Evolutionary conservation across 2,888 invertebrate genomes (phyloP).

Genomic region (Timandra comae): DNA sequence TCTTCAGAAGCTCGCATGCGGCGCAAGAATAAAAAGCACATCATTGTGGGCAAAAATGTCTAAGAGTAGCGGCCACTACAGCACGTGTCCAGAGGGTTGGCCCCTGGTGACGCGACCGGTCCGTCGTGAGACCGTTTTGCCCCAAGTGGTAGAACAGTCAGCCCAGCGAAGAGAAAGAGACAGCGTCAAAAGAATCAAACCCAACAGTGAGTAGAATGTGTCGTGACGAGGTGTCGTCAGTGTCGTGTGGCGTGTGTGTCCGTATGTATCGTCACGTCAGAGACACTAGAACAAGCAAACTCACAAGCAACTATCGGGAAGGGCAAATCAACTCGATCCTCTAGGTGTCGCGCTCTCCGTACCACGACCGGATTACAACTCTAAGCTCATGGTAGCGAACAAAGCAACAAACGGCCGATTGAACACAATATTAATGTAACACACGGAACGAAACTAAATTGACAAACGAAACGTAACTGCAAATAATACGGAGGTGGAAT

Average conservation of each 20-base stretch:
- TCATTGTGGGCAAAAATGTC: slow-evolving; percentile 20
- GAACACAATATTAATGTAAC: too few species aligned
- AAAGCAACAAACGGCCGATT: too few species aligned
- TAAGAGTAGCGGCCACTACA: not conserved
- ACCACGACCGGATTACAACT: too few species aligned
- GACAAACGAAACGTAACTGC: too few species aligned
- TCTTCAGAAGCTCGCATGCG: slow-evolving; percentile 22
- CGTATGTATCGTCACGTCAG: slow-evolving; percentile 19
- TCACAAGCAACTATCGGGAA: slow-evolving; percentile 24
- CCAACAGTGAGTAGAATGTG: slow-evolving; percentile 19
- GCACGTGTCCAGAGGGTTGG: not conserved
- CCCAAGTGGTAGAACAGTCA: slow-evolving; percentile 12
- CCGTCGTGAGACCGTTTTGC: slow-evolving; percentile 18
- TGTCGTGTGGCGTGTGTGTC: slow-evolving; percentile 28
- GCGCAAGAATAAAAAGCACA: slow-evolving; percentile 17
- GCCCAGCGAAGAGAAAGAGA: slow-evolving; percentile 21
- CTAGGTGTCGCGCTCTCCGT: too few species aligned
- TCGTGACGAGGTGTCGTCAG: slow-evolving; percentile 21
- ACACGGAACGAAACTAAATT: too few species aligned
- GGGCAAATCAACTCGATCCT: slow-evolving; percentile 19
- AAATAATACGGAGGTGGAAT: too few species aligned
- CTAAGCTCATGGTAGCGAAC: too few species aligned
- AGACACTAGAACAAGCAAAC: slow-evolving; percentile 25
- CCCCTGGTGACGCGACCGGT: too few species aligned
- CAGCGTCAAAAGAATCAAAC: slow-evolving; percentile 17